Evolutionary conservation across 1,140 invertebrate genomes (phyloP), one percentile per base, ranked within the genome.

Genomic region (Lysiphlebus fabarum): DNA sequence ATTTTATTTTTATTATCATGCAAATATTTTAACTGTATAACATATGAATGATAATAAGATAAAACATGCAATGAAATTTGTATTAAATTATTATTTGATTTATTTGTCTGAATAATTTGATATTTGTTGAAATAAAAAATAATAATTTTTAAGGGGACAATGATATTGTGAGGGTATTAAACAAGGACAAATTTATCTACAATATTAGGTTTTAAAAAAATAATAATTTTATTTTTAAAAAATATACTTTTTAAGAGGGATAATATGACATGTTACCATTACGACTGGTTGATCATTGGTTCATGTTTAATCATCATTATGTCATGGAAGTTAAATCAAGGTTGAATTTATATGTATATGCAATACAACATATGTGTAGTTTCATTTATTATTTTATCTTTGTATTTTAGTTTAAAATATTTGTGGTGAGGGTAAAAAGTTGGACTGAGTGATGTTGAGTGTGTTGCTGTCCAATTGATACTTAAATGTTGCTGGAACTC

Each of bases 271-370:
- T 45, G 53, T 41, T 47, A 53, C 43, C 50, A 53, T 26, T 38
- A 47, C 47, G 51, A 37, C 40, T 38, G 44, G 36, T 33, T 59
- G 58, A 59, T 59, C 58, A 14, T 51, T 59, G 51, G 58, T 54
- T 59, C 58, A 53, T 41, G 44, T 53, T 59, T 59, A 54, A 59
- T 59, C 58, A 59, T 59, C 37, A 34, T 59, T 59, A 59, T 59
- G 58, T 59, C 58, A 58, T 58, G 57, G 17, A 49, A 47, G 58
- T 40, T 7, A 34, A 59, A 53, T 53, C 58, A 59, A 59, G 58
- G 58, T 53, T 58, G 57, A 10, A 14, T 12, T 17, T 54, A 14
- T 47, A 34, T 12, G 26, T 17, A 34, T 34, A 34, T 9, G 14
- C 10, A 34, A 7, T 49, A 34, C 17, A 26, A 26, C 17, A 4